Conservation (phyloP, 2,888 invertebrate species). For the Punctoribates punctum region DNA sequence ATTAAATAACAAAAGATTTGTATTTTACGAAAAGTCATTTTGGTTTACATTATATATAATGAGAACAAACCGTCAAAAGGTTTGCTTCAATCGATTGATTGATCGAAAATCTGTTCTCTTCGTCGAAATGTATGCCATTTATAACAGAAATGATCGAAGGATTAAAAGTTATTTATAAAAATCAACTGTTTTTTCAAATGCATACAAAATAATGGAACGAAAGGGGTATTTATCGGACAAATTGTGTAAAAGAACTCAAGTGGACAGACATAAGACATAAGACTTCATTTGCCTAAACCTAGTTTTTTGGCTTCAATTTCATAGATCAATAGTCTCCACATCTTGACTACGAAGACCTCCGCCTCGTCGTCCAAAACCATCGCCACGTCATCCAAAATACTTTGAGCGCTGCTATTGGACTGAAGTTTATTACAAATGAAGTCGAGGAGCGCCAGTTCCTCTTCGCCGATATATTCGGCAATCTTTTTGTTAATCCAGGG, state of each 20-base stretch:
- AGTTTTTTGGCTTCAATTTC: constrained; percentile 98
- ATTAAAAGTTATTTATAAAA: too few species aligned
- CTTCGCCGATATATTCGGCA: constrained; percentile 98
- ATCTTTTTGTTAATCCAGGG: constrained; percentile 99
- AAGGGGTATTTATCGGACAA: background rate
- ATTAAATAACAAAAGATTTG: too few species aligned
- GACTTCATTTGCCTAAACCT: constrained; percentile 68
- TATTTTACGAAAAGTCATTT: too few species aligned
- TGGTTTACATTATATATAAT: too few species aligned
- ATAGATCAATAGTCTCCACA: constrained; percentile 99
- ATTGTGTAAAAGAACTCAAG: background rate
- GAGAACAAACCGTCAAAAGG: too few species aligned
- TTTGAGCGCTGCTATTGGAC: constrained; percentile 85
- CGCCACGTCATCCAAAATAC: constrained; percentile 95
- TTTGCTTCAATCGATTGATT: too few species aligned
- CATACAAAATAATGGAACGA: background rate
- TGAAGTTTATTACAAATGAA: constrained; percentile 98
- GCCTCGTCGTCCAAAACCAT: constrained; percentile 99
- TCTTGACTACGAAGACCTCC: constrained; percentile 99
- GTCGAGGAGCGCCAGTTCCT: constrained; percentile 95
- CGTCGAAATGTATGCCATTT: too few species aligned
- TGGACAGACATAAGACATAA: background rate
- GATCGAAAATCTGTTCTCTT: too few species aligned
- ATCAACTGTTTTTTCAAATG: too few species aligned
- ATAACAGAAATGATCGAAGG: too few species aligned